Percentiles rank a stretch among this genome's conserved stretches.
These are phyloP conservation scores for Aphelinus atriplicis DNA, from an alignment of 1,140 invertebrate species.

Conservation along the genomic window DNA sequence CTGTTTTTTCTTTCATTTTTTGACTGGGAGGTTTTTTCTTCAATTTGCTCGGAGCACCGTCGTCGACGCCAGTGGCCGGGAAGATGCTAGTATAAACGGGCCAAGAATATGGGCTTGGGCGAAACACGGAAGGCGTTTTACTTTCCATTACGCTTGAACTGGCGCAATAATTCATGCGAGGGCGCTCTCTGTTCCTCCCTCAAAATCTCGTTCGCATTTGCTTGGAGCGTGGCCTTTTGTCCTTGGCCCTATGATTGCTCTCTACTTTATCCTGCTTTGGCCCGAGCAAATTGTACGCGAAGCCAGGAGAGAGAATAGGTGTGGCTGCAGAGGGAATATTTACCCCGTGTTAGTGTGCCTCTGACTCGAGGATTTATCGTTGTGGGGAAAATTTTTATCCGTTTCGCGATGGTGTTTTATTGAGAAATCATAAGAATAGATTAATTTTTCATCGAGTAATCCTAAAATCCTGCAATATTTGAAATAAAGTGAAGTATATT, in stretches of 20 bases:
- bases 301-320: no score
- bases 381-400: no score
- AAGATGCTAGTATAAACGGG: neutral
- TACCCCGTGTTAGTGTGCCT: no score
- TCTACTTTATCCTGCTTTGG: neutral
- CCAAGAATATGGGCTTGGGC: no score
- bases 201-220: no score
- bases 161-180: neutral
- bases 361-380: no score
- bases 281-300: conserved; percentile 7
- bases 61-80: neutral
- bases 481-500: no score
- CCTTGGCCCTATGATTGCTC: neutral
- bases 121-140: neutral
- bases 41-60: neutral
- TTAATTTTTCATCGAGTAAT: no score
- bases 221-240: neutral
- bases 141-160: neutral
- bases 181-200: neutral
- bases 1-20: neutral
- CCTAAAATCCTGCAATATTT: no score
- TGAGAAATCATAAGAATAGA: no score
- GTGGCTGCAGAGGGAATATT: no score
- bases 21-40: neutral
- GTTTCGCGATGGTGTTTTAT: no score